Evolutionary conservation across 2,797 vertebrate genomes (phyloP), one percentile per base, ranked within the genome.

Genomic region (Thalassophryne amazonica): DNA sequence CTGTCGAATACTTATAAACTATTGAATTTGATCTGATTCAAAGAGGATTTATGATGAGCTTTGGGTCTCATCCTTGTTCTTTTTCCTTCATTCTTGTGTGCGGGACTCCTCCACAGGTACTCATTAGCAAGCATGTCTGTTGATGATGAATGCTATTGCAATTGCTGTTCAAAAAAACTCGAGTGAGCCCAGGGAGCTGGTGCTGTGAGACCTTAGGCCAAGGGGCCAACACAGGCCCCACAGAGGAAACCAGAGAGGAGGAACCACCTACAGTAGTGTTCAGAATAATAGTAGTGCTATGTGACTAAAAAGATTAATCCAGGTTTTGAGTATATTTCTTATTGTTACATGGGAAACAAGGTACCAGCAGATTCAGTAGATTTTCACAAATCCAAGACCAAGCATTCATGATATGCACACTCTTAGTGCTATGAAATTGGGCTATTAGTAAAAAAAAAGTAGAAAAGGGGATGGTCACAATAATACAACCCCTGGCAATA

Each of bases 101-200:
- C 58, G 47, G 79, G 74, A 81, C 83, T 69, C 66, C 71, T 87
- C 78, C 73, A 72, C 80, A 86, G 76, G 68, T 87, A 76, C 84
- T 94, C 90, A 91, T 93, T 93, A 92, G 86, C 69, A 88, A 87
- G 87, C 90, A 78, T 88, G 89, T 93, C 89, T 91, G 86, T 81
- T 83, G 80, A 88, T 88, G 87, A 93, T 86, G 78, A 86, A 79
- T 89, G 81, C 90, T 91, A 92, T 87, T 71, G 86, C 87, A 84
- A 76, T 82, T 86, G 73, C 76, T 89, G 85, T 89, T n/a, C n/a
- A n/a, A n/a, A 89, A 92, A 88, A 90, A 81, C 57, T 83, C 77
- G 80, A 85, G 82, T 87, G 86, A 84, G 87, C 72, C 69, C 64
- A 86, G 79, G 69, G 73, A 88, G 80, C 63, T 73, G 69, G 61